A percentile compares a stretch with the other conserved stretches of the same genome.
Conservation (phyloP, 2,113 vertebrate species). For the Psophia crepitans region DNA sequence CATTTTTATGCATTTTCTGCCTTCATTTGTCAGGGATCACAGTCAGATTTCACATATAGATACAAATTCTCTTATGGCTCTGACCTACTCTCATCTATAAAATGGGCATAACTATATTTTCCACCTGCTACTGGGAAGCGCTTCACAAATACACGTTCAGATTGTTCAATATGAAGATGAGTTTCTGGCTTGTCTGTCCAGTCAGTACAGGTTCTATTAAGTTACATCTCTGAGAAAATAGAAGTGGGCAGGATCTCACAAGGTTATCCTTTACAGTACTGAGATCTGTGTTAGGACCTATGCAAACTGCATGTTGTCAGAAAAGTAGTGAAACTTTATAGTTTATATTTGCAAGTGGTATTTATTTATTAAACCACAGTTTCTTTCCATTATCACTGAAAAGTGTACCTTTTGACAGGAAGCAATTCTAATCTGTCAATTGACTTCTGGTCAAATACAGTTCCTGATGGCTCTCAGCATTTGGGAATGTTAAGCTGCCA, state of each 20-base stretch:
- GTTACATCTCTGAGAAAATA: background rate
- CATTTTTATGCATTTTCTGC: background rate
- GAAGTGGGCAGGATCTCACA: background rate
- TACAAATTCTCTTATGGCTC: background rate
- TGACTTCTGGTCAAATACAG: background rate
- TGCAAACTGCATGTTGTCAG: background rate
- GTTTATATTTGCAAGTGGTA: background rate
- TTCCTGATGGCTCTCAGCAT: background rate
- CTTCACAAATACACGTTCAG: background rate
- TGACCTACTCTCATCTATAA: background rate
- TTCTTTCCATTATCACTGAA: background rate
- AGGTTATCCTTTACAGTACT: background rate
- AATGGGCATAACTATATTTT: background rate
- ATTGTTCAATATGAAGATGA: background rate
- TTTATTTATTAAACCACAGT: background rate
- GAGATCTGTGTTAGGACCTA: background rate
- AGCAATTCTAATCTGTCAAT: background rate
- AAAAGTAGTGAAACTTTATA: background rate
- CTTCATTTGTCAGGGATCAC: background rate
- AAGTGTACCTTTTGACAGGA: background rate
- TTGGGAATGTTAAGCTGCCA: background rate
- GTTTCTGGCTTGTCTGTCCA: background rate
- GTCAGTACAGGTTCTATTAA: background rate
- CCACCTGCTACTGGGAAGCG: background rate
- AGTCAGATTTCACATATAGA: background rate